phyloP scores from a whole-genome alignment of 2,113 vertebrate species.

The Muntiacus muntjak region DNA sequence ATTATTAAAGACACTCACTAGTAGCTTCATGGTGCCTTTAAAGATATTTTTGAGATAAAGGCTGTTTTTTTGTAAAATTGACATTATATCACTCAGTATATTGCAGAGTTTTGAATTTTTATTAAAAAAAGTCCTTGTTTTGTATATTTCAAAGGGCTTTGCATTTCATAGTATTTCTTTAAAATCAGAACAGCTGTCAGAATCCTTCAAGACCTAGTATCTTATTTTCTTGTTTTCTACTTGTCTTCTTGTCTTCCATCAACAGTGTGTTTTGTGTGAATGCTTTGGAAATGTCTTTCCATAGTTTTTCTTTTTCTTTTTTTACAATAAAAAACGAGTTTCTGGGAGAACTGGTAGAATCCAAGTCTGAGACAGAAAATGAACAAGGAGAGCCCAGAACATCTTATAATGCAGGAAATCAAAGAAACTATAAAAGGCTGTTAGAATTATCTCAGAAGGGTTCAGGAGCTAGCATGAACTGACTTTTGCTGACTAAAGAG shows the following conservation, averaged over 20 bases:
- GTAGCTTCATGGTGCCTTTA: background rate
- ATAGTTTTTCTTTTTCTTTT: background rate
- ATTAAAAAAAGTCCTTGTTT: background rate
- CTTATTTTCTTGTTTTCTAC: slow-evolving; percentile 6
- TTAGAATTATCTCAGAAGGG: background rate
- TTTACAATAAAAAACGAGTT: background rate
- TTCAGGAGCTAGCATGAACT: background rate
- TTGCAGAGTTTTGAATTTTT: background rate
- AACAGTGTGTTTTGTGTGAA: background rate
- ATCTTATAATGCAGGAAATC: background rate
- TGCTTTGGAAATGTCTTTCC: background rate
- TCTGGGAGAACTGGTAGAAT: background rate
- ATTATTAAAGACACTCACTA: background rate
- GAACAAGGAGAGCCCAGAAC: background rate
- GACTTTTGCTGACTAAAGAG: background rate
- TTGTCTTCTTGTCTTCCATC: background rate
- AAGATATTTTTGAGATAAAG: slow-evolving; percentile 1
- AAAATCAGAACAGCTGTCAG: background rate
- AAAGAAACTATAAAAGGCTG: background rate
- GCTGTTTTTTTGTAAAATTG: background rate
- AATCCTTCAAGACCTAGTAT: slow-evolving; percentile 4
- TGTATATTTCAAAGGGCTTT: slow-evolving; percentile 20
- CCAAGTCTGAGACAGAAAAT: background rate
- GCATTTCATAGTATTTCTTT: background rate
- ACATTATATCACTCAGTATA: background rate